A percentile compares a stretch with the other conserved stretches of the same genome.
phyloP scores from a whole-genome alignment of 2,888 invertebrate species.

The Hedya salicella region DNA sequence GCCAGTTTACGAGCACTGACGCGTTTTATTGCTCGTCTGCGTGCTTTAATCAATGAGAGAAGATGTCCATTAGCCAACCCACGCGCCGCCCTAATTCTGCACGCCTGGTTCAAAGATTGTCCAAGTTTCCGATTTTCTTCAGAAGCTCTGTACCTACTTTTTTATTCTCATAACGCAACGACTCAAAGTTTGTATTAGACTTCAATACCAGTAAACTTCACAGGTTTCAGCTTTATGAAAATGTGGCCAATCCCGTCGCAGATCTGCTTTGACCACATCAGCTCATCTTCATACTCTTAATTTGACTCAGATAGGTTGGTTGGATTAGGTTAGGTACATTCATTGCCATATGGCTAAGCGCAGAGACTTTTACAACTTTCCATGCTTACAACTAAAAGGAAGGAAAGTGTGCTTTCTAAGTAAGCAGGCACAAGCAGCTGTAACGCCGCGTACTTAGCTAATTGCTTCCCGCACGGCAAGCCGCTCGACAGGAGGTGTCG shows the following conservation, averaged over 20 bases:
- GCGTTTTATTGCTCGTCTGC: constrained; percentile 74
- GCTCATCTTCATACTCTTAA: too few relatives aligned
- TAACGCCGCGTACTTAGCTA: constrained; percentile 47
- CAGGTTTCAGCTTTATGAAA: too few relatives aligned
- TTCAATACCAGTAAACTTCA: too few relatives aligned
- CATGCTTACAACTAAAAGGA: background rate
- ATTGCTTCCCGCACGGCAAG: constrained; percentile 44
- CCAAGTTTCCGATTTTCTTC: constrained; percentile 5
- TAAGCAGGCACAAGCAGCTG: constrained; percentile 1
- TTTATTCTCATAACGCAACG: too few relatives aligned
- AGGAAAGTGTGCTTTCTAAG: constrained; percentile 13
- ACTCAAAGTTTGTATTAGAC: too few relatives aligned
- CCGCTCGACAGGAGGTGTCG: constrained; percentile 48
- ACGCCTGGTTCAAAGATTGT: constrained; percentile 45
- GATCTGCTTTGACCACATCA: too few relatives aligned
- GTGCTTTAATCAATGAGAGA: constrained; percentile 70
- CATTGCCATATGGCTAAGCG: too few relatives aligned
- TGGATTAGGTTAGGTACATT: too few relatives aligned
- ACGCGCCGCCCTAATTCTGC: constrained; percentile 58
- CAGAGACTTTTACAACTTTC: background rate
- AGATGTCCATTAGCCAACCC: constrained; percentile 61
- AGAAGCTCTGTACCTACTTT: background rate
- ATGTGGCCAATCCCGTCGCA: too few relatives aligned
- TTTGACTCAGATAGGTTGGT: too few relatives aligned
- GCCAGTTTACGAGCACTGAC: constrained; percentile 79